Base-by-base conservation (phyloP, 2,797 vertebrate species). In the Artibeus jamaicensis region DNA sequence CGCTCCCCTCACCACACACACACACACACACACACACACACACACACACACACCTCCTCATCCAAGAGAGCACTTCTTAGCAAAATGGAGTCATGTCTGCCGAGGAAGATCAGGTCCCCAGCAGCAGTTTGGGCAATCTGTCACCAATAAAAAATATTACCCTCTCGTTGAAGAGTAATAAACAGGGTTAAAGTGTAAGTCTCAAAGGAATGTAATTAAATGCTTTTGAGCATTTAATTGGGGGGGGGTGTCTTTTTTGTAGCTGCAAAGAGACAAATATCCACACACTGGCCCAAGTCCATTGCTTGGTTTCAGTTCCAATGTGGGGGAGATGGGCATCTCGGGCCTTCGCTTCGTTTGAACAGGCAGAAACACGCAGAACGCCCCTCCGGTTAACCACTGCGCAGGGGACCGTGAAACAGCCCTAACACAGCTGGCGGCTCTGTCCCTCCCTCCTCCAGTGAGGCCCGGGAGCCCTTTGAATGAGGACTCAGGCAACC, bases 121-220 rank as follows among this genome's bases (percentile, higher is more conserved):
- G 83, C 53, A 85, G 85, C 42, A 94, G 71, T 90, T 92, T 91
- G 77, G 84, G 79, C 81, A 88, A 78, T 96, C 89, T 96, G 84
- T 95, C 95, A 95, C 92, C 87, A 85, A 96, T 85, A 96, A 97
- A 95, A 95, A 73, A 94, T 92, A 95, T 70, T 96, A 62, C 81
- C 85, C 89, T 94, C 95, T 85, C 46, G 76, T 89, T 96, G 89
- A 93, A 87, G 71, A 94, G 94, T 96, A 97, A 95, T 96, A 96
- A 96, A 96, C 93, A 97, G 76, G 83, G 93, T 96, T 97, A 97
- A 95, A 93, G 86, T 83, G 93, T 92, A 92, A 93, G 84, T 94
- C 94, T 95, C 89, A 91, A 96, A 91, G 89, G 86, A 97, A 91
- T 93, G 86, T 93, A 96, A 94, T 96, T 94, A 97, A 97, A 93